phyloP scores from a whole-genome alignment of 2,113 vertebrate species.

The Seriola dumerili region DNA sequence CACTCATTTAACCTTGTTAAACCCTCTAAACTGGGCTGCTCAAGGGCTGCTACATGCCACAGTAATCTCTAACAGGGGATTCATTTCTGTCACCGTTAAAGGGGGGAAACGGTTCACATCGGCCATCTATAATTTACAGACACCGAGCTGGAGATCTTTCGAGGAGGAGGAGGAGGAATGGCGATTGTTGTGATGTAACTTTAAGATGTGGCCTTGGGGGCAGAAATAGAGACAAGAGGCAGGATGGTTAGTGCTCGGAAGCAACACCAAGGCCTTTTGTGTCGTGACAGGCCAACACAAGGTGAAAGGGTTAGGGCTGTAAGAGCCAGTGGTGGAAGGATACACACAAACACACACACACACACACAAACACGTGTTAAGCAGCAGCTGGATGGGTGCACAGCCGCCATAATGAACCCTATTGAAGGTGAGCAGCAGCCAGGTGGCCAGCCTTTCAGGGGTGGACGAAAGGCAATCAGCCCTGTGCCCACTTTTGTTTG shows the following conservation, averaged over 20 bases:
- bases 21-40: slow-evolving; percentile 68
- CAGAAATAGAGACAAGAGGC: slow-evolving; percentile 45
- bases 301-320: slow-evolving; percentile 45
- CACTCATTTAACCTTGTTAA: slow-evolving; percentile 83
- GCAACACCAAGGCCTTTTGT: slow-evolving; percentile 27
- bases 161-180: slow-evolving; percentile 20
- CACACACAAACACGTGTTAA: slow-evolving; percentile 53
- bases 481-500: slow-evolving; percentile 44
- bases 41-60: slow-evolving; percentile 77
- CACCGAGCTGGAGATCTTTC: slow-evolving; percentile 49
- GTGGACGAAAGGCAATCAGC: slow-evolving; percentile 77
- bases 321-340: slow-evolving; percentile 26
- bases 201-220: slow-evolving; percentile 51
- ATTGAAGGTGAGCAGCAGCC: slow-evolving; percentile 76
- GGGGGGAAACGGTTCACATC: slow-evolving; percentile 56
- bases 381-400: slow-evolving; percentile 69
- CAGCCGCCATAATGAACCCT: slow-evolving; percentile 65
- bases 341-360: slow-evolving; percentile 14
- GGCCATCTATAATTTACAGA: slow-evolving; percentile 65
- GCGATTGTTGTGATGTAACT: slow-evolving; percentile 40
- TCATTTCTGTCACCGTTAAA: slow-evolving; percentile 72
- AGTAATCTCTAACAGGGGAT: slow-evolving; percentile 76
- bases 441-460: slow-evolving; percentile 74
- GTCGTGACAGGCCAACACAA: slow-evolving; percentile 41
- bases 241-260: slow-evolving; percentile 24